phyloP scores from a whole-genome alignment of 2,888 invertebrate species.

The Leptopilina drosophilae region DNA sequence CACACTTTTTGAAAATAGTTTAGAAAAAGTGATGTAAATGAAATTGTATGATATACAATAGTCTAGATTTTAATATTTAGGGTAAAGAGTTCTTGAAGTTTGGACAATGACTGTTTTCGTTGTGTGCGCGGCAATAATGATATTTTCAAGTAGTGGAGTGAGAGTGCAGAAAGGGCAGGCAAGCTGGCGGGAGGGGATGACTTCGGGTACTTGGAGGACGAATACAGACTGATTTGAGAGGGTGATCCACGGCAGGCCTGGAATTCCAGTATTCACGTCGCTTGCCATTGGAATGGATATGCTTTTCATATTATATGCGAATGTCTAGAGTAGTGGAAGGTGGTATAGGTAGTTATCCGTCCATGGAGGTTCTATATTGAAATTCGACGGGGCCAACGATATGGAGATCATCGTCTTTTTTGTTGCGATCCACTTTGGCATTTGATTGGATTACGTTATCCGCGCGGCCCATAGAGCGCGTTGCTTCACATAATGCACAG shows the following conservation, averaged over 20 bases:
- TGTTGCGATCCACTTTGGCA: slow-evolving; percentile 72
- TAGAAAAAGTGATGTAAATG: no score
- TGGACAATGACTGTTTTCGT: not conserved
- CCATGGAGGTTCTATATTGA: slow-evolving; percentile 63
- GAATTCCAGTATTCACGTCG: slow-evolving; percentile 55
- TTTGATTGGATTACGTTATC: slow-evolving; percentile 73
- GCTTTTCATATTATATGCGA: slow-evolving; percentile 53
- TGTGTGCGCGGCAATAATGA: slow-evolving; percentile 35
- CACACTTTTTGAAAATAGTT: not conserved
- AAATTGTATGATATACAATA: no score
- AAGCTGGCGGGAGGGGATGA: not conserved
- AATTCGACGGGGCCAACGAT: slow-evolving; percentile 67
- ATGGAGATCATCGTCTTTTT: slow-evolving; percentile 66
- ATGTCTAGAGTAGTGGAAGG: slow-evolving; percentile 33
- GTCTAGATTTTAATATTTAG: not conserved
- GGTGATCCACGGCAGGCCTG: slow-evolving; percentile 48
- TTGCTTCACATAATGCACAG: slow-evolving; percentile 60
- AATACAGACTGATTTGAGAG: slow-evolving; percentile 46
- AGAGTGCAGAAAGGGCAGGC: not conserved
- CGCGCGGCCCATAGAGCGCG: slow-evolving; percentile 61
- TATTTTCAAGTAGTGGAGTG: slow-evolving; percentile 42
- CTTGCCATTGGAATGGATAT: slow-evolving; percentile 44
- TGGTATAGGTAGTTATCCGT: slow-evolving; percentile 49
- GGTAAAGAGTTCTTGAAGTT: not conserved
- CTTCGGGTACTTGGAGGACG: slow-evolving; percentile 51